phyloP scores from a whole-genome alignment of 2,888 invertebrate species.

The Nomada ferruginata region DNA sequence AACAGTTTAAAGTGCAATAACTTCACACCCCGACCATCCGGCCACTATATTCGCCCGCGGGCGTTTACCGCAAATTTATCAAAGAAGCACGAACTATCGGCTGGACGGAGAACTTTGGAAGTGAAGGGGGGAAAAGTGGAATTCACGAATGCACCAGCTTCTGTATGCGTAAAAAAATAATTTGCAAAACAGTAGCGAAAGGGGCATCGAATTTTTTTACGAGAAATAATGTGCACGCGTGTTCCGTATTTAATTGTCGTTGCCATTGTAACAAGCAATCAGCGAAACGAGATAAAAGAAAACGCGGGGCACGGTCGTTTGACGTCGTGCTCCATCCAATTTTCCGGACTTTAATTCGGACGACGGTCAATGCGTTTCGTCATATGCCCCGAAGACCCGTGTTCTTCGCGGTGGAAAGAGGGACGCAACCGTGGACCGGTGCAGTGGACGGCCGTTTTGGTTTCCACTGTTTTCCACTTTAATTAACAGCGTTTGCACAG shows the following conservation, averaged over 20 bases:
- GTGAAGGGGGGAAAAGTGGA: too few relatives aligned
- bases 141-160: too few relatives aligned
- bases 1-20: slow-evolving; percentile 61
- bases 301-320: slow-evolving; percentile 38
- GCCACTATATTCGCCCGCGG: slow-evolving; percentile 23
- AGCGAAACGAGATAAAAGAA: slow-evolving; percentile 36
- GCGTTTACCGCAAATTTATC: slow-evolving; percentile 11
- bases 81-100: background rate
- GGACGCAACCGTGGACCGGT: slow-evolving; percentile 13
- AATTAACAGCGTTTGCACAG: slow-evolving; percentile 59
- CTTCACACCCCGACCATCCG: slow-evolving; percentile 47
- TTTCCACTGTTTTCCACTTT: slow-evolving; percentile 51
- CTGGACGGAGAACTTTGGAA: too few relatives aligned
- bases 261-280: slow-evolving; percentile 41
- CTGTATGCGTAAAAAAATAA: background rate
- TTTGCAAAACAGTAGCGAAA: background rate
- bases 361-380: slow-evolving; percentile 63
- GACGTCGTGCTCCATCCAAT: slow-evolving; percentile 73
- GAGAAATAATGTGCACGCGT: slow-evolving; percentile 26
- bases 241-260: slow-evolving; percentile 41
- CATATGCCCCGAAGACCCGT: slow-evolving; percentile 52
- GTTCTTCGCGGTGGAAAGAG: slow-evolving; percentile 33
- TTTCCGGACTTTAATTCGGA: slow-evolving; percentile 74
- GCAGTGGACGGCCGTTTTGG: slow-evolving; percentile 31
- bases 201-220: too few relatives aligned